These are phyloP conservation scores for Muscina levida DNA, from an alignment of 2,888 invertebrate species.

Conservation along the genomic window DNA sequence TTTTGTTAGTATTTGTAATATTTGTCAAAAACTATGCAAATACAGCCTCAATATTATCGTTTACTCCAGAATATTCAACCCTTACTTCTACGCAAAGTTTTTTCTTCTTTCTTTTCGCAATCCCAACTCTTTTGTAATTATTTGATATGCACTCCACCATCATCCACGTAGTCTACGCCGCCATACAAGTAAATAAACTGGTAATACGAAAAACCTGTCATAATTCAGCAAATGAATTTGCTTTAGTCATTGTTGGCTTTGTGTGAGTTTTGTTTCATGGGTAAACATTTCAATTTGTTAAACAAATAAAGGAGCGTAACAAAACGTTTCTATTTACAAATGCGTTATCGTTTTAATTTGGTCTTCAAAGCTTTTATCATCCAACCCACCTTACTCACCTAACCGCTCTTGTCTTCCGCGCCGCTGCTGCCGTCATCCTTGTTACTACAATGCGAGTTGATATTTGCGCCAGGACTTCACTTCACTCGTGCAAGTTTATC, in stretches of 20 bases:
- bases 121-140: too few relatives aligned
- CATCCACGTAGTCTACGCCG: too few relatives aligned
- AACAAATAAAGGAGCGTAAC: conserved; percentile 45
- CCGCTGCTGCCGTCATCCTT: background rate
- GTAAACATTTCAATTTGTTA: conserved; percentile 64
- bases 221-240: conserved; percentile 52
- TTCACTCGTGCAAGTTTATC: background rate
- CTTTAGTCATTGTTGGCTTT: conserved; percentile 24
- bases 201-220: conserved; percentile 41
- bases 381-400: background rate
- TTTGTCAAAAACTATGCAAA: too few relatives aligned
- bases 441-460: background rate
- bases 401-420: background rate
- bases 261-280: conserved; percentile 45
- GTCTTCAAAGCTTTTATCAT: conserved; percentile 50
- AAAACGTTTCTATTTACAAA: conserved; percentile 57
- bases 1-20: too few relatives aligned
- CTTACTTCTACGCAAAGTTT: too few relatives aligned
- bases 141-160: too few relatives aligned
- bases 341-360: conserved; percentile 60
- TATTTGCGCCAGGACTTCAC: background rate
- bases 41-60: too few relatives aligned
- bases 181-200: background rate
- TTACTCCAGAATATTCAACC: too few relatives aligned
- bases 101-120: too few relatives aligned